Base-by-base conservation (phyloP, 1,140 invertebrate genomes). In the Berghia stephanieae region DNA sequence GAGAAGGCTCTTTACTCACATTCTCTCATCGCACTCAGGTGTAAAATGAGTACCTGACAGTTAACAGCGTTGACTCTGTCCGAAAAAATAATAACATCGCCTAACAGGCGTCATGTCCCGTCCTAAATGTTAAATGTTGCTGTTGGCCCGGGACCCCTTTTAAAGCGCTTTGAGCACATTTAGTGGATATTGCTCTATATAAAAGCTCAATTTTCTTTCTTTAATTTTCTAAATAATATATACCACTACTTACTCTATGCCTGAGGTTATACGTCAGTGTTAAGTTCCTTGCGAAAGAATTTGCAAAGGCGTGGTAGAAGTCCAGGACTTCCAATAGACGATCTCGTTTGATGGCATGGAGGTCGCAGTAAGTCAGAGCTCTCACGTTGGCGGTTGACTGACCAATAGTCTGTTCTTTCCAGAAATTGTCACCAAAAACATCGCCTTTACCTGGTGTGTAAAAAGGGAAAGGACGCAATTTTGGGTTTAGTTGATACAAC, bases 231-330 rank as follows among this genome's bases (percentile, higher is more conserved):
- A n/a, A n/a, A 52, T 52, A 52, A 24, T 52, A 52, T 52, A 24
- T 1, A 52, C 18, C 34, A 66, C 46, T 60, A 91, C 93, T 91
- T 89, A 96, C 94, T 89, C 98, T 92, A 92, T 99, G 96, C 76
- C 98, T 92, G 73, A 99, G 91, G 91, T 99, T 99, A 91, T 99
- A 99, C 6, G 98, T 99, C 75, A 99, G 93, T 74, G 98, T 94
- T 78, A 99, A 93, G 91, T 99, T 99, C 86, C 98, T 91, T 77
- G 97, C 96, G 91, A 99, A 99, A 68, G 97, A 99, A 91, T 99
- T 99, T 77, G 98, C 96, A 92, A 99, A 99, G 70, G 98, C 96
- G 90, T 99, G 97, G 92, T 99, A 99, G 92, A 99, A 99, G 90
- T 99, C 97, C 60, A 99, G 92, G 80, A 99, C 98, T 92, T 99